These are phyloP conservation scores for Acanthis flammea DNA, from an alignment of 2,797 vertebrate species.

Conservation along the genomic window DNA sequence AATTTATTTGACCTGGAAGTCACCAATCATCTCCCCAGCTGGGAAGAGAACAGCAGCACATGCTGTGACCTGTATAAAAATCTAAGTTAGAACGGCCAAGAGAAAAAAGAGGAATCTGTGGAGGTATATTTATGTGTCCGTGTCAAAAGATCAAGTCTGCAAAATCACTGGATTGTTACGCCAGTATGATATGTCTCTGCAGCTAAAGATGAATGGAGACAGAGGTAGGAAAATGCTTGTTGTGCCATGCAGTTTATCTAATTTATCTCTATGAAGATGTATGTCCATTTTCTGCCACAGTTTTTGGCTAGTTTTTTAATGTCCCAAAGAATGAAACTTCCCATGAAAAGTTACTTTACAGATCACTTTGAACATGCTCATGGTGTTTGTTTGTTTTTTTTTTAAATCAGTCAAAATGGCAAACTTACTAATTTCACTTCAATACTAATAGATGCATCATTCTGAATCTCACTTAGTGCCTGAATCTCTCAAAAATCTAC, in stretches of 20 bases:
- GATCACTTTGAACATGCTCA: not conserved
- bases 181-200: not conserved
- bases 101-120: constrained; percentile 8
- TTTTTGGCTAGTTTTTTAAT: not conserved
- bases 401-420: not conserved
- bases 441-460: not conserved
- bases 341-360: not conserved
- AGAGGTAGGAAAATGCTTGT: not conserved
- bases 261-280: not conserved
- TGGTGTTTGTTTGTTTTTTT: not conserved
- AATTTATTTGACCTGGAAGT: constrained; percentile 60
- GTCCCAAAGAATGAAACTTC: not conserved
- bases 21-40: not conserved
- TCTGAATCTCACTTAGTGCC: not conserved
- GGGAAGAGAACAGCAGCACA: not conserved
- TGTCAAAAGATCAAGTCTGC: constrained; percentile 34
- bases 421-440: not conserved
- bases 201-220: not conserved
- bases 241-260: not conserved
- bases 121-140: not conserved
- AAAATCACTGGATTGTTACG: constrained; percentile 6
- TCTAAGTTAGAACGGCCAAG: not conserved
- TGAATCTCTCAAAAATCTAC: not conserved
- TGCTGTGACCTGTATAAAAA: constrained; percentile 6
- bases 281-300: not conserved